Percentiles rank a stretch among this genome's conserved stretches.
Evolutionary conservation across 2,888 invertebrate genomes (phyloP).

Genomic region (Synergus itoensis): DNA sequence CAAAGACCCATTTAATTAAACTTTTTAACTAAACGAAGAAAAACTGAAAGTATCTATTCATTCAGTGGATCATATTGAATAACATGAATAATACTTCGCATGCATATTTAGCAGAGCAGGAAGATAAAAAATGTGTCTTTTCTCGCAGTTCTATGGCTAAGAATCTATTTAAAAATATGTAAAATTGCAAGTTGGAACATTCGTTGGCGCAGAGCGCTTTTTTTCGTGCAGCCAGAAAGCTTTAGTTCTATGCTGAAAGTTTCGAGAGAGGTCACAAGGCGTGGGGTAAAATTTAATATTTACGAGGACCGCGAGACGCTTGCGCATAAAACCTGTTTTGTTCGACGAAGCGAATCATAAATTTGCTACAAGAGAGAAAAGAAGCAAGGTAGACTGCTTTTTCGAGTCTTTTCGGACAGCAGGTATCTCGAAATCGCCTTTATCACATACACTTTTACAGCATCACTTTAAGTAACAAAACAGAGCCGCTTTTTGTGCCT

Average conservation of each 20-base stretch:
- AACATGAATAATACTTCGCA: slow-evolving; percentile 2
- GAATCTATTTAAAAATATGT: slow-evolving; percentile 38
- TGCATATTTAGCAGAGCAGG: slow-evolving; percentile 7
- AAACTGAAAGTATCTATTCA: background rate
- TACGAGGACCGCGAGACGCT: slow-evolving; percentile 10
- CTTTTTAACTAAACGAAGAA: background rate
- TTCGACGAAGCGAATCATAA: slow-evolving; percentile 31
- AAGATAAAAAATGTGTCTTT: slow-evolving; percentile 22
- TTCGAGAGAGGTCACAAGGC: slow-evolving; percentile 19
- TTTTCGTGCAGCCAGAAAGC: background rate
- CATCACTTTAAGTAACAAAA: background rate
- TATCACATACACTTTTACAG: background rate
- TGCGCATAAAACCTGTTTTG: slow-evolving; percentile 32
- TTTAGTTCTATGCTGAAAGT: slow-evolving; percentile 32
- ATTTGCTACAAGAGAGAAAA: slow-evolving; percentile 8
- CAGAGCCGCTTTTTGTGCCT: background rate
- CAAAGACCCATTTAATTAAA: background rate
- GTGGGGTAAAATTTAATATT: slow-evolving; percentile 29
- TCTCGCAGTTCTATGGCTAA: slow-evolving; percentile 11
- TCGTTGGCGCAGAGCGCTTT: background rate
- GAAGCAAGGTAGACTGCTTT: background rate
- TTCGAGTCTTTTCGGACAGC: background rate
- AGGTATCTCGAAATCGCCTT: background rate
- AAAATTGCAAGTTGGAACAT: slow-evolving; percentile 10
- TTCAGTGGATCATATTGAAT: background rate